A percentile compares a stretch with the other conserved stretches of the same genome.
Evolutionary conservation across 2,113 vertebrate species (phyloP).

Genomic region (Paradisaea rubra): DNA sequence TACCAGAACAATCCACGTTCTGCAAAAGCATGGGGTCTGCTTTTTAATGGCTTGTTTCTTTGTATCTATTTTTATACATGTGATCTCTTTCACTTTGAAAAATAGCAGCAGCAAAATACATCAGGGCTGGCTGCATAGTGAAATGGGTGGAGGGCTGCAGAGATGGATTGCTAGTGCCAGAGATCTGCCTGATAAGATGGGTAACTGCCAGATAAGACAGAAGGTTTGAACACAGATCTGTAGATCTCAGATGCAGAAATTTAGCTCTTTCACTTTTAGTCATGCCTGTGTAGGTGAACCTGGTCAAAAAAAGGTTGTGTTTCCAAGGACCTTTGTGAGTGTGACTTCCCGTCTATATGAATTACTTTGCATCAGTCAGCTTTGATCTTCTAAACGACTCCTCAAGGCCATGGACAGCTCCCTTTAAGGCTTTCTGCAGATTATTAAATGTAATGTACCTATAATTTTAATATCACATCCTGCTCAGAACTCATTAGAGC

Average conservation of each 20-base stretch:
- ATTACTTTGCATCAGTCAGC: slow-evolving; percentile 24
- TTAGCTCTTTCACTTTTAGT: slow-evolving; percentile 11
- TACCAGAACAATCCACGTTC: background rate
- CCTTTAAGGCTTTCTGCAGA: slow-evolving; percentile 13
- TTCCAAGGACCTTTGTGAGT: slow-evolving; percentile 11
- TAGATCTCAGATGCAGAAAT: background rate
- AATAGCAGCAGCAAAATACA: background rate
- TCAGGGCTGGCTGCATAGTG: background rate
- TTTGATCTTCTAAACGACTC: slow-evolving; percentile 33
- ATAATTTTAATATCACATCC: slow-evolving; percentile 20
- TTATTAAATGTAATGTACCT: slow-evolving; percentile 19
- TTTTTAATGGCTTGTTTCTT: slow-evolving; percentile 1
- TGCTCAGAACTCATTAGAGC: slow-evolving; percentile 21
- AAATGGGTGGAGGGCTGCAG: slow-evolving; percentile 13
- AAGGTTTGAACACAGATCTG: slow-evolving; percentile 14
- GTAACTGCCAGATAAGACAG: slow-evolving; percentile 26
- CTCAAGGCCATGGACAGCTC: background rate
- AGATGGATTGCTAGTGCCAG: background rate
- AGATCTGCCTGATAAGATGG: slow-evolving; percentile 23
- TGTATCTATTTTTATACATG: slow-evolving; percentile 14
- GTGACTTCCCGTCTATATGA: background rate
- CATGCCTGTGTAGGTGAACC: background rate
- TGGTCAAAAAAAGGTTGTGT: slow-evolving; percentile 10
- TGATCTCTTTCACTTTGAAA: slow-evolving; percentile 37
- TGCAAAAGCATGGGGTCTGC: background rate